Evolutionary conservation across 2,797 vertebrate genomes (phyloP).

Genomic region (Poecile montanus): DNA sequence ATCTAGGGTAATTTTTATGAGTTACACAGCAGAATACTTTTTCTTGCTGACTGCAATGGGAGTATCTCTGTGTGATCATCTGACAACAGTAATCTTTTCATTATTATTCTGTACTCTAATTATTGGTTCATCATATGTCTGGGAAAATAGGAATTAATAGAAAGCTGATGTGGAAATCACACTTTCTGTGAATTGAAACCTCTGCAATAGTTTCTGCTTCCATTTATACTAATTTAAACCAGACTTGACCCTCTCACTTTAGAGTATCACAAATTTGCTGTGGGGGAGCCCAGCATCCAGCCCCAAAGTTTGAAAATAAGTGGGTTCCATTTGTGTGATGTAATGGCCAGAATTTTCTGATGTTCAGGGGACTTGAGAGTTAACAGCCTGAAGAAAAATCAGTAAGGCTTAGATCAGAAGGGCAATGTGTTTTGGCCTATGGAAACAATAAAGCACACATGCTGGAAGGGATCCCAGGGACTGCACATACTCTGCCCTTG

Average conservation of each 20-base stretch:
- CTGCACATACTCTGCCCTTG: background rate
- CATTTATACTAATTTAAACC: background rate
- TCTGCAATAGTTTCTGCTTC: background rate
- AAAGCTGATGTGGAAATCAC: background rate
- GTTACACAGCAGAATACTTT: background rate
- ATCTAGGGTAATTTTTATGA: background rate
- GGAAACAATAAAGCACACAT: conserved; percentile 11
- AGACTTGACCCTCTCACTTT: background rate
- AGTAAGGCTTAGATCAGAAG: background rate
- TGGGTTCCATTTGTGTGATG: background rate
- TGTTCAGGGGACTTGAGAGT: background rate
- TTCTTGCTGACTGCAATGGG: background rate
- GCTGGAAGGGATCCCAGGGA: conserved; percentile 21
- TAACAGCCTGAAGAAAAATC: conserved; percentile 20
- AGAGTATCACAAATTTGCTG: background rate
- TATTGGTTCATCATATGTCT: background rate
- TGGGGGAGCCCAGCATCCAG: background rate
- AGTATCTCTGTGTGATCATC: background rate
- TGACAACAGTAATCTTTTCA: background rate
- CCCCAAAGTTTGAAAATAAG: background rate
- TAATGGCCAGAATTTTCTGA: background rate
- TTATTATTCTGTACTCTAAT: background rate
- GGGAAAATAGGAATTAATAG: background rate
- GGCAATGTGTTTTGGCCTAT: conserved; percentile 26
- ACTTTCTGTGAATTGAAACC: background rate